phyloP scores from a whole-genome alignment of 2,113 vertebrate species.

The Oophaga pumilio region DNA sequence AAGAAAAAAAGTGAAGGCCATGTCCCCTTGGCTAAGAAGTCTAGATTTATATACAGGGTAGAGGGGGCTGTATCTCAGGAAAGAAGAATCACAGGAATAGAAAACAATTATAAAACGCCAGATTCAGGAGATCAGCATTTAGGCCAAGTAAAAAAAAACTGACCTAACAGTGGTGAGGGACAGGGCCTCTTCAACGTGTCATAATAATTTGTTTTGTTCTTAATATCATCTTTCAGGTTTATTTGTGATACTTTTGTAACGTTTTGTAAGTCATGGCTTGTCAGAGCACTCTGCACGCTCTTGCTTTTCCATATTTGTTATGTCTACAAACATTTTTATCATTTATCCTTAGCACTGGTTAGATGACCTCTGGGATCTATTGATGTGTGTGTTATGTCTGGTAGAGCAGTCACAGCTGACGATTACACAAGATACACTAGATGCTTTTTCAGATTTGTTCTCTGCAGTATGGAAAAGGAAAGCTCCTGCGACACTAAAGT shows the following conservation, averaged over 20 bases:
- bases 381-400: slow-evolving; percentile 28
- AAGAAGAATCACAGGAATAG: too few species aligned
- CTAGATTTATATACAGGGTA: too few species aligned
- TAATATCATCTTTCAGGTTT: background rate
- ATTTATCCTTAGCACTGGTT: background rate
- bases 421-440: slow-evolving; percentile 4
- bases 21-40: too few species aligned
- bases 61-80: too few species aligned
- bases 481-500: slow-evolving; percentile 19
- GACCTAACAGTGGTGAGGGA: too few species aligned
- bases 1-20: too few species aligned
- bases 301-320: background rate
- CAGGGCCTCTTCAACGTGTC: background rate
- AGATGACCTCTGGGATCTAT: slow-evolving; percentile 37
- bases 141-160: too few species aligned
- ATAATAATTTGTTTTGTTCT: background rate
- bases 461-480: slow-evolving; percentile 1
- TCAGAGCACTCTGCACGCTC: background rate
- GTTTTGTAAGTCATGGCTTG: background rate
- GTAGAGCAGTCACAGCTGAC: slow-evolving; percentile 21
- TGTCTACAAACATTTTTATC: background rate
- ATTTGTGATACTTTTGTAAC: background rate
- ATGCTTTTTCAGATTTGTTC: slow-evolving; percentile 1
- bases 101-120: too few species aligned
- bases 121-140: too few species aligned